A percentile compares a stretch with the other conserved stretches of the same genome.
Conservation (phyloP, 1,140 invertebrate species). For the Drosophila ohnishii region DNA sequence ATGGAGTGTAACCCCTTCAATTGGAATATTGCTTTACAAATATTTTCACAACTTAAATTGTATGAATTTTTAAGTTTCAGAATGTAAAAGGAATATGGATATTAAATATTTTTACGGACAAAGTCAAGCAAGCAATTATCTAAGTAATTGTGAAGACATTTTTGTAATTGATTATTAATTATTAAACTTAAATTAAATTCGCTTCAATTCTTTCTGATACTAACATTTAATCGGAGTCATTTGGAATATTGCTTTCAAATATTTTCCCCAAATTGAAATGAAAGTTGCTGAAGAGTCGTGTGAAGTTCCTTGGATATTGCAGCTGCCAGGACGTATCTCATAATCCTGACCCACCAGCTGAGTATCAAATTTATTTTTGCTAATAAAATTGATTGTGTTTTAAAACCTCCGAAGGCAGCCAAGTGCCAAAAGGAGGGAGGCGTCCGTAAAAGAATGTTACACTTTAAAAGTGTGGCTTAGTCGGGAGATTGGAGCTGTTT, state of each 20-base stretch:
- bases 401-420: conserved; percentile 30
- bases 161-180: not conserved
- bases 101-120: not conserved
- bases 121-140: not conserved
- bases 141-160: not conserved
- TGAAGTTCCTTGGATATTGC: not conserved
- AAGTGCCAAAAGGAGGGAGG: conserved; percentile 15
- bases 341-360: conserved; percentile 10
- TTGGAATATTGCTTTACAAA: conserved; percentile 12
- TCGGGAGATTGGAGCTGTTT: conserved; percentile 31
- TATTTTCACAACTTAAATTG: conserved; percentile 29
- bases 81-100: not conserved
- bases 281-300: conserved; percentile 1
- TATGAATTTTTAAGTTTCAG: conserved; percentile 18
- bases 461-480: conserved; percentile 65
- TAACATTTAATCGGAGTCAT: not conserved
- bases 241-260: not conserved
- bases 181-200: not conserved
- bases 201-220: too few relatives aligned
- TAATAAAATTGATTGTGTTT: conserved; percentile 71
- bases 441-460: conserved; percentile 48
- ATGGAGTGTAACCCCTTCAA: conserved; percentile 31
- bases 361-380: conserved; percentile 38
- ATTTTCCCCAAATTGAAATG: not conserved
- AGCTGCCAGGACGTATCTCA: conserved; percentile 1